Conservation (phyloP, 2,888 invertebrate genomes). For the Ernsta delagoae region DNA sequence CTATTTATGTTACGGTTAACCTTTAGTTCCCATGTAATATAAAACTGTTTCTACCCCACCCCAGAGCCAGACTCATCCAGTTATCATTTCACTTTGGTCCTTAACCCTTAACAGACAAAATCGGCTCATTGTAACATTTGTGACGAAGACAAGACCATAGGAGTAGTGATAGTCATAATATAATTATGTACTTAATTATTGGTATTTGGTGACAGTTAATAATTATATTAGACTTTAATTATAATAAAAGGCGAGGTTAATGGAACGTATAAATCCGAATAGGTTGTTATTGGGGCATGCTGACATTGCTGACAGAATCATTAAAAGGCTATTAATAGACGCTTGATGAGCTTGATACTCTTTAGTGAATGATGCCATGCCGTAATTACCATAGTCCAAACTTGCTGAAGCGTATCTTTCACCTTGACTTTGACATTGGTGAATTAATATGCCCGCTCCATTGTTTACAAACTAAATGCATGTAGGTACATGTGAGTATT, state of each 20-base stretch:
- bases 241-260: neutral
- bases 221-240: neutral
- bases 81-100: too few species aligned
- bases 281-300: neutral
- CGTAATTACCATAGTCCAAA: slow-evolving; percentile 5
- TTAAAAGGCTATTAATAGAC: slow-evolving; percentile 1
- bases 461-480: slow-evolving; percentile 4
- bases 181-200: too few species aligned
- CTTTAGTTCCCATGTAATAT: too few species aligned
- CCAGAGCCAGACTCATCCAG: too few species aligned
- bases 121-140: too few species aligned
- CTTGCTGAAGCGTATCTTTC: neutral
- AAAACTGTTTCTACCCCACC: too few species aligned
- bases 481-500: too few species aligned
- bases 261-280: neutral
- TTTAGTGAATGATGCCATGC: slow-evolving; percentile 16
- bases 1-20: neutral
- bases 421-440: slow-evolving; percentile 15
- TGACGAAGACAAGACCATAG: too few species aligned
- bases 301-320: neutral
- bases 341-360: neutral
- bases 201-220: neutral
- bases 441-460: slow-evolving; percentile 11
- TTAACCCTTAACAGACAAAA: too few species aligned
- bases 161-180: too few species aligned